Evolutionary conservation across 2,113 vertebrate genomes (phyloP), one percentile per base, ranked within the genome.

Genomic region (Sialia sialis): DNA sequence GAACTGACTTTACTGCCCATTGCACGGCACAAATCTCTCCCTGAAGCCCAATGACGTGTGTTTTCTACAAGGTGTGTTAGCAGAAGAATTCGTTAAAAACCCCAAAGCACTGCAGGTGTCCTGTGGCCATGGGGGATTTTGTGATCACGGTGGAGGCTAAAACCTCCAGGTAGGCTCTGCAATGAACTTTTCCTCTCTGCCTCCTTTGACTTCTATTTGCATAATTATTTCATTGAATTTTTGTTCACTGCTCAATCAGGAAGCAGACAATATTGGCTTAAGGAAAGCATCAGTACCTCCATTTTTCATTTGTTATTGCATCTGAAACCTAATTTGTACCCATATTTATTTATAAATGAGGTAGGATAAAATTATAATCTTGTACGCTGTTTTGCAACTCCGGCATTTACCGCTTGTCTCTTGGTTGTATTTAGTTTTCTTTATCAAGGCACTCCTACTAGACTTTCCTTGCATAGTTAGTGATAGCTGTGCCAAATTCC

Each of bases 91-190:
- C 6, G 14, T 54, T 91, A 36, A 69, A 60, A 68, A 3, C 3
- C 27, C 16, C 34, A 30, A 16, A 10, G 10, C n/a, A 13, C 8
- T 2, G 2, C 0, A 0, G 13, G 22, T 92, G 49, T 62, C 58
- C 19, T 4, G 2, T 75, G 51, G 21, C 21, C 9, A 4, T 7
- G 14, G 46, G 48, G 26, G 29, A 39, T 91, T 87, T 66, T 79
- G 49, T 62, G 44, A 90, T 60, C 16, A 9, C 0, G 1, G 19
- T 64, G 64, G 36, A 75, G 29, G 20, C 25, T 60, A 9, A 10
- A 91, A 74, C 7, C 7, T n/a, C 22, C 43, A 32, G 22, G 5
- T 30, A 15, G 1, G 5, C 58, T 76, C 17, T 46, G 38, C 79
- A 91, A 23, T 1, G 2, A 64, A 39, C 15, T 76, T 74, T 84